Conservation (phyloP, 2,113 vertebrate species). For the Apteryx mantelli region DNA sequence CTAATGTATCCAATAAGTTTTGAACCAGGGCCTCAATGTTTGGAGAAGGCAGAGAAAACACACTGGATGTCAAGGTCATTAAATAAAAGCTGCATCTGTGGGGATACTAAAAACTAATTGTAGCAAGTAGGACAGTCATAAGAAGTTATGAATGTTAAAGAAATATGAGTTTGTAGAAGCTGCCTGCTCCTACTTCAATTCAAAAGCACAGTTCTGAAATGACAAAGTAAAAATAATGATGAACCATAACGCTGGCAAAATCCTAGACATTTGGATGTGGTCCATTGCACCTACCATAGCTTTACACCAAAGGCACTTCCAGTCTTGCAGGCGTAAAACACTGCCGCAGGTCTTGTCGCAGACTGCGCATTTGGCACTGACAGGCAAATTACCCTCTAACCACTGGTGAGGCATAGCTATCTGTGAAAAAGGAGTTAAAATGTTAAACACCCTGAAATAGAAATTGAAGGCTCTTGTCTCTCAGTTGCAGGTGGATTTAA, state of each 20-base stretch:
- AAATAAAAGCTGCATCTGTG: background rate
- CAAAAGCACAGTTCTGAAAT: background rate
- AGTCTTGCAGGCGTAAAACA: conserved; percentile 95
- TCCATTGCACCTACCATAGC: conserved; percentile 86
- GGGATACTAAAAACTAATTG: background rate
- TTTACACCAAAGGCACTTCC: conserved; percentile 99
- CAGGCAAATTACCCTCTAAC: conserved; percentile 96
- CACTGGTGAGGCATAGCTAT: conserved; percentile 99
- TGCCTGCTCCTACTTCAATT: background rate
- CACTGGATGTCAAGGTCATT: background rate
- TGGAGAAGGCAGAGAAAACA: conserved; percentile 1
- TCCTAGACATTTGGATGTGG: accelerated
- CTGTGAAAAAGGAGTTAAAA: conserved; percentile 66
- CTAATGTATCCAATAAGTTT: background rate
- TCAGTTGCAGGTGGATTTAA: background rate
- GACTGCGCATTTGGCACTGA: conserved; percentile 96
- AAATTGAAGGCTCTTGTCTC: background rate
- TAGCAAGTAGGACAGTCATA: background rate
- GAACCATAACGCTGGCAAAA: background rate
- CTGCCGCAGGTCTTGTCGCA: conserved; percentile 99
- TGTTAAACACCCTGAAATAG: background rate
- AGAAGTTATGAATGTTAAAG: background rate
- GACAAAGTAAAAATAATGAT: background rate
- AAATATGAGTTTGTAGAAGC: background rate
- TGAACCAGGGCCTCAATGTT: background rate